Evolutionary conservation across 1,140 invertebrate genomes (phyloP).

Genomic region (Magallana angulata): DNA sequence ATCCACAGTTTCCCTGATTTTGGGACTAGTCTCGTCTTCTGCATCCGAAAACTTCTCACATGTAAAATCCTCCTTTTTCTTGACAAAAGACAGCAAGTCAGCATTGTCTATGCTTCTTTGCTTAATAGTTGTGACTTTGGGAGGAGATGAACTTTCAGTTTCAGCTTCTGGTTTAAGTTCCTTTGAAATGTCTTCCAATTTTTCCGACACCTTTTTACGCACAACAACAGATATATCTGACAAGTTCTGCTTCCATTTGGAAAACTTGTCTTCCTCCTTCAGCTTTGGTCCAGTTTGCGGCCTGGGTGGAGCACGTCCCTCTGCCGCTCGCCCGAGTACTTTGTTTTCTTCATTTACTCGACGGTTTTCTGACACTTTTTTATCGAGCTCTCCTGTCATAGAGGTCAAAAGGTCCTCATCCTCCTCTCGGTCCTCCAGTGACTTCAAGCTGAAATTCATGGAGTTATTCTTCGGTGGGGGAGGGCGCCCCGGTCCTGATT

Average conservation of each 20-base stretch:
- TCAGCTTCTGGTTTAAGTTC: conserved; percentile 2
- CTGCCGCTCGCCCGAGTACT: neutral
- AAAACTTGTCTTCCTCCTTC: conserved; percentile 58
- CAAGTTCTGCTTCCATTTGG: conserved; percentile 60
- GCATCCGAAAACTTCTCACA: neutral
- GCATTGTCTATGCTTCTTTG: neutral
- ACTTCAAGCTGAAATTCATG: conserved; percentile 73
- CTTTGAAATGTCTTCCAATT: conserved; percentile 68
- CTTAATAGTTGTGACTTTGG: neutral
- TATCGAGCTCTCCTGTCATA: conserved; percentile 70
- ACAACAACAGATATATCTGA: conserved; percentile 66
- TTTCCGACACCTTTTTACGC: conserved; percentile 61
- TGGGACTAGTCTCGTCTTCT: conserved; percentile 39
- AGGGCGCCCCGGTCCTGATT: conserved; percentile 56
- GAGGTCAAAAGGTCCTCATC: conserved; percentile 71
- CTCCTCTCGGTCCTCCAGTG: conserved; percentile 70
- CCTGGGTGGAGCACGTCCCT: conserved; percentile 39
- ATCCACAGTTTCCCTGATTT: conserved; percentile 58
- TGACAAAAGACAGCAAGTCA: neutral
- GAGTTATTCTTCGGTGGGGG: conserved; percentile 61
- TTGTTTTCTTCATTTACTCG: conserved; percentile 1
- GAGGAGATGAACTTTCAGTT: neutral
- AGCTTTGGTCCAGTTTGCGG: conserved; percentile 40
- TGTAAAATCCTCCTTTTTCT: conserved; percentile 2
- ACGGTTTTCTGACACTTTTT: conserved; percentile 53